These are phyloP conservation scores for Chiridota heheva DNA, from an alignment of 35 echinoderm and acorn worm genomes.

Conservation along the genomic window DNA sequence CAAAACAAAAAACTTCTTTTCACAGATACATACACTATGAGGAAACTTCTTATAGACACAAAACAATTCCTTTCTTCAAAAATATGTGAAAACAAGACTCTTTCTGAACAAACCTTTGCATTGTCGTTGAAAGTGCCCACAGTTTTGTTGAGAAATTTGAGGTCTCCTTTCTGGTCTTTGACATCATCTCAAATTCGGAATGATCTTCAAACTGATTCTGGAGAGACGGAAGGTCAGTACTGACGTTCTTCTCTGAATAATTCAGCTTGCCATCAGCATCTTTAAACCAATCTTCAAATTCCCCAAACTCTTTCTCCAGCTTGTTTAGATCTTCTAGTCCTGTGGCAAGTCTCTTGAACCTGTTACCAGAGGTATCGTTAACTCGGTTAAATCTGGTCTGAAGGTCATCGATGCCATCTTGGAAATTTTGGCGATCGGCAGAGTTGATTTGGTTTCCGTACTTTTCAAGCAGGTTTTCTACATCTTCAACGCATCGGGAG, in stretches of 20 bases:
- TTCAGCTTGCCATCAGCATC: slow-evolving; percentile 60
- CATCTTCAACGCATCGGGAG: slow-evolving; percentile 75
- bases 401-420: slow-evolving; percentile 73
- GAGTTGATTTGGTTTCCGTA: slow-evolving; percentile 56
- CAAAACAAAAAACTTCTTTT: too few relatives aligned
- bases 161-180: slow-evolving; percentile 87
- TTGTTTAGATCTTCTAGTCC: slow-evolving; percentile 75
- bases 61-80: too few relatives aligned
- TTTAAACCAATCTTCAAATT: slow-evolving; percentile 73
- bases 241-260: slow-evolving; percentile 62
- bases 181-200: slow-evolving; percentile 63
- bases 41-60: too few relatives aligned
- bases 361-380: slow-evolving; percentile 45
- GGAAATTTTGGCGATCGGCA: slow-evolving; percentile 44
- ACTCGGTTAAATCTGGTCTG: slow-evolving; percentile 64
- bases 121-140: slow-evolving; percentile 67
- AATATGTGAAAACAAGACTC: too few relatives aligned
- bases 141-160: slow-evolving; percentile 81
- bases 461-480: slow-evolving; percentile 58
- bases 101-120: slow-evolving; percentile 76
- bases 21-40: too few relatives aligned
- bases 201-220: slow-evolving; percentile 55
- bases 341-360: slow-evolving; percentile 61
- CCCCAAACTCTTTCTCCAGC: slow-evolving; percentile 63
- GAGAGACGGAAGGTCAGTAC: slow-evolving; percentile 47